Evolutionary conservation across 2,888 invertebrate genomes (phyloP).

Genomic region (Geotrupes spiniger): DNA sequence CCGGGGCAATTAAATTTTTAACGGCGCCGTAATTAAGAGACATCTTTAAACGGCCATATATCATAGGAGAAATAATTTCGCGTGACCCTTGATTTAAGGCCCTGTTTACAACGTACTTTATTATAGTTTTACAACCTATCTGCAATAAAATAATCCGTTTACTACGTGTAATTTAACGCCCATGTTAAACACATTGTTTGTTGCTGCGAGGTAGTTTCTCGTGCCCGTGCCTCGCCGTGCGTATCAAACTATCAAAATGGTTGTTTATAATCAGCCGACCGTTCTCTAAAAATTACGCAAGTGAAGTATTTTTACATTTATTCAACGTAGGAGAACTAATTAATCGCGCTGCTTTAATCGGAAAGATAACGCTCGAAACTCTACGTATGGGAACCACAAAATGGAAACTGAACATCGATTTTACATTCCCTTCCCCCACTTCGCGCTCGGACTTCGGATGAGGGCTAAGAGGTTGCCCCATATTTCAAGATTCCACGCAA

Average conservation of each 20-base stretch:
- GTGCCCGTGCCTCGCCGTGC: no score
- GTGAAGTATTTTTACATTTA: no score
- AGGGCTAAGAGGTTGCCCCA: no score
- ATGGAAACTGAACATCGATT: no score
- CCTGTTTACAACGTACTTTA: conserved; percentile 42
- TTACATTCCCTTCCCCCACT: no score
- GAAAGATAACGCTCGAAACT: no score
- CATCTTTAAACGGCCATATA: conserved; percentile 25
- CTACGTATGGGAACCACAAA: no score
- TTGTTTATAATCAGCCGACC: neutral
- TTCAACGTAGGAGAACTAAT: no score
- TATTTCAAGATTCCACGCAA: no score
- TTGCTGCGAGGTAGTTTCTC: neutral
- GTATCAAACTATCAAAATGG: no score
- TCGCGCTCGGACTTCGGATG: no score
- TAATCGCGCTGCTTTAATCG: no score
- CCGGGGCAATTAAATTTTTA: conserved; percentile 5
- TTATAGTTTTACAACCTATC: conserved; percentile 43
- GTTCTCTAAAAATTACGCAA: neutral
- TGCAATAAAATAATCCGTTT: conserved; percentile 44
- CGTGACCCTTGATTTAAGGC: conserved; percentile 38
- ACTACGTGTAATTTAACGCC: conserved; percentile 41
- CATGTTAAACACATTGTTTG: conserved; percentile 33
- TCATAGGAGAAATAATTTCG: conserved; percentile 33
- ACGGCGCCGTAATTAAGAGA: conserved; percentile 20